Base-by-base conservation (phyloP, 2,888 invertebrate species). In the Sinotaia quadrata region DNA sequence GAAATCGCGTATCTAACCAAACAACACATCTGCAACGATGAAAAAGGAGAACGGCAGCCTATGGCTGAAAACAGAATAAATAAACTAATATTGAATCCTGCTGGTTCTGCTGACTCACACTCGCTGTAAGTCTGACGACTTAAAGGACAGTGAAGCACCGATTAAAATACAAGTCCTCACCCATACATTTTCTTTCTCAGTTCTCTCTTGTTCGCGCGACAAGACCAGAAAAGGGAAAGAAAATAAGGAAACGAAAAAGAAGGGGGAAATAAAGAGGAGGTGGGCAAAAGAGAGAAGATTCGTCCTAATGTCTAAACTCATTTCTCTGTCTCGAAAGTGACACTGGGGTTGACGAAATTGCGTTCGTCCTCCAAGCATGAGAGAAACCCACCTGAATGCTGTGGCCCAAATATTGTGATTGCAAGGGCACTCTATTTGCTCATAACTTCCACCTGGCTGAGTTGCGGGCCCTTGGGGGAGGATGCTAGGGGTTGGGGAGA, bases 341-440 rank as follows among this genome's bases (percentile, higher is more conserved):
- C 10, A 10, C 41, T 18, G 18, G 41, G 18, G 18, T 18, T 18
- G 41, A 15, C 18, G 41, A 41, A 41, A 41, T 41, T 41, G 41
- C 41, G 8, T 12, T 41, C 41, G 10, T 41, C 41, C 56, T 7
- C 3, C 18, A 15, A 44, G 18, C 41, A 27, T 2, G 29, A 27
- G 12, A 27, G 18, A 37, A 24, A 41, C 15, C n/a, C 47, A 60
- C 49, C 44, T 29, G 44, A 29, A 33, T 27, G 37, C 37, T 29
- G 31, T 29, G 44, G 29, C 15, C 37, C 59, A 59, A 59, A 59
- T 59, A 59, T 59, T 59, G 59, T 59, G 59, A 59, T 59, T 41
- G 59, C 59, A 4, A 8, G 59, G 29, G n/a, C 41, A 44, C 59
- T 59, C 59, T 41, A 29, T 44, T 59, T 36, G 44, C 44, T 41